These are phyloP conservation scores for Sebastes goodei DNA, from an alignment of 2,797 vertebrate genomes.

Conservation along the genomic window DNA sequence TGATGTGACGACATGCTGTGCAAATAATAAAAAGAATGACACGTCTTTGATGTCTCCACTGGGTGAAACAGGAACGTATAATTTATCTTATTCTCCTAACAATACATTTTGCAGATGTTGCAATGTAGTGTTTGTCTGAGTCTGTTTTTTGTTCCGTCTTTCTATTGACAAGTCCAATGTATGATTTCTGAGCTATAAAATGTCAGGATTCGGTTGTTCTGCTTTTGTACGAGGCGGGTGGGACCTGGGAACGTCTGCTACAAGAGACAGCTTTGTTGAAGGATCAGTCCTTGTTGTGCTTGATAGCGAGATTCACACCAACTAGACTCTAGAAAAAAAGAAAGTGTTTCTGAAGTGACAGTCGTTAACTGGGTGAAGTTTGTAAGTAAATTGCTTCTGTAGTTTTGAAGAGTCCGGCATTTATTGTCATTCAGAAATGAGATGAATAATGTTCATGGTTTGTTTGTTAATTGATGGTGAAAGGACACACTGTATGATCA, in stretches of 20 bases:
- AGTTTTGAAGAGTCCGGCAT: constrained; percentile 67
- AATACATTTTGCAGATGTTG: constrained; percentile 78
- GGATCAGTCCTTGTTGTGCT: constrained; percentile 38
- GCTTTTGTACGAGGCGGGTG: constrained; percentile 42
- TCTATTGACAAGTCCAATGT: constrained; percentile 69
- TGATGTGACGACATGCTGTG: constrained; percentile 47
- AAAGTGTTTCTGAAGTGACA: constrained; percentile 43
- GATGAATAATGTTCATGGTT: constrained; percentile 57
- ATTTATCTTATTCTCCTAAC: constrained; percentile 76
- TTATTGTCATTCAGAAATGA: constrained; percentile 64
- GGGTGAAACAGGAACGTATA: constrained; percentile 85
- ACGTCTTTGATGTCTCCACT: constrained; percentile 76
- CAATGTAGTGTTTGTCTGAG: constrained; percentile 72
- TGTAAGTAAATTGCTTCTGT: constrained; percentile 75
- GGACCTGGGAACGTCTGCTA: not conserved
- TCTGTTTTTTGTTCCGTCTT: constrained; percentile 70
- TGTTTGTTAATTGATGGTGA: constrained; percentile 57
- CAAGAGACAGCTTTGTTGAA: constrained; percentile 20
- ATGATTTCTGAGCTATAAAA: constrained; percentile 66
- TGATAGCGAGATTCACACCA: constrained; percentile 45
- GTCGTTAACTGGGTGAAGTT: constrained; percentile 51
- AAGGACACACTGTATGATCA: constrained; percentile 72
- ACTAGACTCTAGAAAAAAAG: constrained; percentile 24
- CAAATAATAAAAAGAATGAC: constrained; percentile 52
- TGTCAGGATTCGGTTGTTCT: constrained; percentile 56